A percentile compares a stretch with the other conserved stretches of the same genome.
phyloP scores from a whole-genome alignment of 2,888 invertebrate genomes.

The Eurois occulta region DNA sequence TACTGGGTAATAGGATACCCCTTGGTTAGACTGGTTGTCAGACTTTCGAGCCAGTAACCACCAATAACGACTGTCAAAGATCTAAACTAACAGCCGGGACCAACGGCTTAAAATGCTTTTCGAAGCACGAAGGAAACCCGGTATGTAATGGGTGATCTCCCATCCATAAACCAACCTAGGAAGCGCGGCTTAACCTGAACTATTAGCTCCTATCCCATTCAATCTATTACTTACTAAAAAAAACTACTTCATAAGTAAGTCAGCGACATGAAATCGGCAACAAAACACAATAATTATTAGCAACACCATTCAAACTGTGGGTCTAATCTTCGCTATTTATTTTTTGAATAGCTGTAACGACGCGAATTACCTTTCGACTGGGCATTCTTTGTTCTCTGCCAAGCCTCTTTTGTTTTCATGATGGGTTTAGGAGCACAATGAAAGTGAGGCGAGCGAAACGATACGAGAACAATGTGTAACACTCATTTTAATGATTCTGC shows the following conservation, averaged over 20 bases:
- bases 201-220: too few species aligned
- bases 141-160: too few species aligned
- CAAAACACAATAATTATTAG: slow-evolving; percentile 48
- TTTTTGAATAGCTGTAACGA: slow-evolving; percentile 56
- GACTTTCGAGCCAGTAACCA: too few species aligned
- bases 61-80: too few species aligned
- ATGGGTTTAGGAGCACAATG: slow-evolving; percentile 54
- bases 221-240: too few species aligned
- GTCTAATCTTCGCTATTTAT: slow-evolving; percentile 57
- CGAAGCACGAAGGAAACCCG: too few species aligned
- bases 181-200: too few species aligned
- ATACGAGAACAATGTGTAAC: slow-evolving; percentile 61
- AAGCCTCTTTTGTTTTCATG: slow-evolving; percentile 53
- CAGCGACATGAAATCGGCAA: slow-evolving; percentile 9
- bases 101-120: too few species aligned
- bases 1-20: too few species aligned
- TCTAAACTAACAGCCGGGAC: too few species aligned
- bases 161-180: too few species aligned
- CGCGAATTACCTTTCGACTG: slow-evolving; percentile 58
- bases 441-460: slow-evolving; percentile 42
- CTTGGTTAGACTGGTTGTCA: too few species aligned
- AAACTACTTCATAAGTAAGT: neutral
- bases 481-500: slow-evolving; percentile 50
- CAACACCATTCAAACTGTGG: slow-evolving; percentile 32
- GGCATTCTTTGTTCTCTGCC: slow-evolving; percentile 47